Evolutionary conservation across 2,888 invertebrate species (phyloP).

Genomic region (Plagiodera versicolora): DNA sequence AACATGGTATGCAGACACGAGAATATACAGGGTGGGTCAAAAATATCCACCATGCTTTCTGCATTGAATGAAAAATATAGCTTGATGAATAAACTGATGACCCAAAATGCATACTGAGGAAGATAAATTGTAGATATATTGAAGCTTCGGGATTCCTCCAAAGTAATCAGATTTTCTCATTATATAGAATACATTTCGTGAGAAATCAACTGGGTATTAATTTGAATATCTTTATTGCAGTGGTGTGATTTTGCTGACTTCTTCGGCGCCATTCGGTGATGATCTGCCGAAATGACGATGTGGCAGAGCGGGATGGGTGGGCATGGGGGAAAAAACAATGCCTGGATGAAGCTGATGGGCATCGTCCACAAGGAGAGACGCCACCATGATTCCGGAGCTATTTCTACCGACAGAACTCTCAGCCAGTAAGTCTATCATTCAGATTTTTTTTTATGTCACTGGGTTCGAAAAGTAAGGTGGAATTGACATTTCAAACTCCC

Average conservation of each 20-base stretch:
- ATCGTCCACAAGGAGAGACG: slow-evolving; percentile 76
- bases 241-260: slow-evolving; percentile 3
- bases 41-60: too few species aligned
- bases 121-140: too few species aligned
- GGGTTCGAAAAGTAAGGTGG: background rate
- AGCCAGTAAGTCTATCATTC: slow-evolving; percentile 65
- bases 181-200: too few species aligned
- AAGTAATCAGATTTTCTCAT: too few species aligned
- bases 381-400: slow-evolving; percentile 64
- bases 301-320: slow-evolving; percentile 79
- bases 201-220: too few species aligned
- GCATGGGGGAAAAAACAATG: slow-evolving; percentile 74
- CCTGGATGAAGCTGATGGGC: slow-evolving; percentile 83
- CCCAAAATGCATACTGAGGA: too few species aligned
- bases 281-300: slow-evolving; percentile 64
- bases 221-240: background rate
- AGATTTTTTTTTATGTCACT: background rate
- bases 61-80: too few species aligned
- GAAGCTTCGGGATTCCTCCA: too few species aligned
- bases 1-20: too few species aligned
- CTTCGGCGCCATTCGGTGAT: slow-evolving; percentile 42
- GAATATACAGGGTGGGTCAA: too few species aligned
- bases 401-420: slow-evolving; percentile 65
- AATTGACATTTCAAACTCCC: too few species aligned
- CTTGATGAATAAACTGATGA: too few species aligned